These are phyloP conservation scores for Pseudachorutes palmiensis DNA, from an alignment of 1,140 invertebrate genomes.

Conservation along the genomic window DNA sequence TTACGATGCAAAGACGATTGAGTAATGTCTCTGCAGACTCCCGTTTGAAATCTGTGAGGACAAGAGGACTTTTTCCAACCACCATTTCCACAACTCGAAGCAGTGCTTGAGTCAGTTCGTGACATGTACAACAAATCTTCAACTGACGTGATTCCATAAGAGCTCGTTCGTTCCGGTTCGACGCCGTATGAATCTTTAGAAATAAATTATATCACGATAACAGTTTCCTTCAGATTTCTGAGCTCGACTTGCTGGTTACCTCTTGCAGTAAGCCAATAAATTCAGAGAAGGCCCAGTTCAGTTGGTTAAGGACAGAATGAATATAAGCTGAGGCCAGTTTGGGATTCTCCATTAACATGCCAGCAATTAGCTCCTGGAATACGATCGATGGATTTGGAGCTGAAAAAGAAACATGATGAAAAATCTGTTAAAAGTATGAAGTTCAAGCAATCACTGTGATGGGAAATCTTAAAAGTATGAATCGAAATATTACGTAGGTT, in stretches of 20 bases:
- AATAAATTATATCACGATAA: no score
- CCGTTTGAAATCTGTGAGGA: slow-evolving; percentile 54
- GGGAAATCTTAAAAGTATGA: slow-evolving; percentile 13
- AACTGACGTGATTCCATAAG: slow-evolving; percentile 67
- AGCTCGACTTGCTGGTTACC: no score
- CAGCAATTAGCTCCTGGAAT: slow-evolving; percentile 51
- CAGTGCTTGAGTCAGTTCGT: slow-evolving; percentile 60
- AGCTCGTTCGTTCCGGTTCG: slow-evolving; percentile 45
- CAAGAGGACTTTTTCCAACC: slow-evolving; percentile 52
- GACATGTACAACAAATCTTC: slow-evolving; percentile 75
- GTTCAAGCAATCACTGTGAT: not conserved
- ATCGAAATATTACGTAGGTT: slow-evolving; percentile 28
- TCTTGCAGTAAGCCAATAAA: slow-evolving; percentile 79
- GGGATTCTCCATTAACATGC: slow-evolving; percentile 47
- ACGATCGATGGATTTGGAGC: slow-evolving; percentile 55
- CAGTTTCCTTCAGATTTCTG: no score
- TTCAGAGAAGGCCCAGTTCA: slow-evolving; percentile 83
- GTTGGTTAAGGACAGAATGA: slow-evolving; percentile 69
- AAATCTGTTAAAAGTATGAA: not conserved
- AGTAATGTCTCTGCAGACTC: slow-evolving; percentile 56
- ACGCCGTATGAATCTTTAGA: slow-evolving; percentile 54
- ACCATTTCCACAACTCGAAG: slow-evolving; percentile 74
- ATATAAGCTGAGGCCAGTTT: slow-evolving; percentile 56
- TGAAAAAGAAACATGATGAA: slow-evolving; percentile 36
- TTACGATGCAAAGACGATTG: slow-evolving; percentile 57